These are phyloP conservation scores for Pavo muticus DNA, from an alignment of 2,113 vertebrate genomes.

Conservation along the genomic window DNA sequence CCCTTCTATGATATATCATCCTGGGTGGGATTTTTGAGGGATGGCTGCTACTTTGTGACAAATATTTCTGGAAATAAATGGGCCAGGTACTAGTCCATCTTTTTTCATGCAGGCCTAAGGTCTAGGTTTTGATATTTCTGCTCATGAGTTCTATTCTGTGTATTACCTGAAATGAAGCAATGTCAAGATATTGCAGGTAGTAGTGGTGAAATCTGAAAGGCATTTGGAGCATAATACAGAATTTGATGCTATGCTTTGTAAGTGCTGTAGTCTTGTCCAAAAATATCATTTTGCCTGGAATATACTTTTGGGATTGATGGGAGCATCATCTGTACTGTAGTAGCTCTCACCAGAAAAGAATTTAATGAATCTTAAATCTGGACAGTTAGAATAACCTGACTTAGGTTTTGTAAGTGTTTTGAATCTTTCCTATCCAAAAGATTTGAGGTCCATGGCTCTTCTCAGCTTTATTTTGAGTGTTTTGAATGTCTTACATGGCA, in stretches of 20 bases:
- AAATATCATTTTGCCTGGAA: not conserved
- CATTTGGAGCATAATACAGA: not conserved
- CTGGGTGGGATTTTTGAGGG: not conserved
- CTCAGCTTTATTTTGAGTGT: not conserved
- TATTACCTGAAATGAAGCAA: not conserved
- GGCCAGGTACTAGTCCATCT: not conserved
- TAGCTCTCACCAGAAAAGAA: not conserved
- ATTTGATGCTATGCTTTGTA: not conserved
- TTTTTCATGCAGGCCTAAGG: not conserved
- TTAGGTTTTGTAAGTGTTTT: not conserved
- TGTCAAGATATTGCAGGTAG: not conserved
- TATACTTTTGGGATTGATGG: not conserved
- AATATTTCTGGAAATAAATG: not conserved
- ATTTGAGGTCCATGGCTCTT: fast-evolving
- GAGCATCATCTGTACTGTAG: not conserved
- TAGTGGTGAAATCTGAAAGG: not conserved
- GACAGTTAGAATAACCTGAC: not conserved
- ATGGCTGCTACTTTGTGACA: not conserved
- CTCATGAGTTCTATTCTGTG: not conserved
- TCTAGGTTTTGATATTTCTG: not conserved
- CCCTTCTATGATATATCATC: not conserved
- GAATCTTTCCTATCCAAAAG: not conserved
- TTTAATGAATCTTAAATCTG: not conserved
- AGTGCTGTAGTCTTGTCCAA: not conserved
- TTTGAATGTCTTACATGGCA: not conserved